Conservation (phyloP, 2,113 vertebrate genomes). For the Paramisgurnus dabryanus region DNA sequence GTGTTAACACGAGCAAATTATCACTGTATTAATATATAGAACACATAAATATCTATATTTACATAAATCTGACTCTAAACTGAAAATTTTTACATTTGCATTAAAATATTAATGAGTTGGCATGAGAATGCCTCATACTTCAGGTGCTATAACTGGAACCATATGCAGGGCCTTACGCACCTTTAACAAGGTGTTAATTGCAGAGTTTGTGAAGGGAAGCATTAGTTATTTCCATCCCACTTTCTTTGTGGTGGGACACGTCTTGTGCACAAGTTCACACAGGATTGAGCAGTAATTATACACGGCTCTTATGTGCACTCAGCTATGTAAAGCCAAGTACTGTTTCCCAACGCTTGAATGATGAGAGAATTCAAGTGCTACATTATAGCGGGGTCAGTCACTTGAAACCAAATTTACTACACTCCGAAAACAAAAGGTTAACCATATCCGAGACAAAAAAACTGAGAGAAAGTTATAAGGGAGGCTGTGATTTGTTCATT, state of each 20-base stretch:
- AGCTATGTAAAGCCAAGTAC: conserved; percentile 1
- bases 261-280: conserved; percentile 47
- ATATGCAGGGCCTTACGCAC: conserved; percentile 52
- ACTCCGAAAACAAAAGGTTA: background rate
- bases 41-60: too few species aligned
- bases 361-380: conserved; percentile 1
- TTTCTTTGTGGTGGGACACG: conserved; percentile 46
- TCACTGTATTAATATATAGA: too few species aligned
- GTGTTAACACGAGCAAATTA: too few species aligned
- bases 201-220: conserved; percentile 51
- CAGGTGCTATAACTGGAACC: conserved; percentile 51
- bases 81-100: background rate
- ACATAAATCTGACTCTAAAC: background rate
- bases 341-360: conserved; percentile 30
- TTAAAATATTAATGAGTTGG: conserved; percentile 13
- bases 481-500: conserved; percentile 60
- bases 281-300: conserved; percentile 35
- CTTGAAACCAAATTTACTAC: conserved; percentile 3
- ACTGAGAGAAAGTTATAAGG: conserved; percentile 38
- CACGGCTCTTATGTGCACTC: conserved; percentile 36
- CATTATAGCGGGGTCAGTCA: conserved; percentile 12
- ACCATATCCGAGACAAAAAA: background rate
- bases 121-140: background rate
- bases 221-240: conserved; percentile 38
- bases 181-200: conserved; percentile 67